A percentile compares a stretch with the other conserved stretches of the same genome.
Conservation (phyloP, 2,797 vertebrate species). For the Clarias laeviceps region DNA sequence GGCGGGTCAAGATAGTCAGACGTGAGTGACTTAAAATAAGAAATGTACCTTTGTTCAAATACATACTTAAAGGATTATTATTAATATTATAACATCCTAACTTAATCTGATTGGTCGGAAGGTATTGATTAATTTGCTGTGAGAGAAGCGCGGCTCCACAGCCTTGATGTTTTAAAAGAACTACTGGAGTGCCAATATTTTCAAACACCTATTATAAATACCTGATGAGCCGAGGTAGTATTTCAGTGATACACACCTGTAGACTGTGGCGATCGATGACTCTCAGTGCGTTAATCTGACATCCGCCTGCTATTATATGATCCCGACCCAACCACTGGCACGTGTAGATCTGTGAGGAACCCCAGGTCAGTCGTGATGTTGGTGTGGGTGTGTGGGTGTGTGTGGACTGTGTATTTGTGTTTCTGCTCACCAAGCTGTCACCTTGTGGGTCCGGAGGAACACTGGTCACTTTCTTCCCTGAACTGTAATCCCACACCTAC, state of each 20-base stretch:
- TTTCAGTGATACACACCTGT: constrained; percentile 49
- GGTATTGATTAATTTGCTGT: not conserved
- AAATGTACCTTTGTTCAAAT: not conserved
- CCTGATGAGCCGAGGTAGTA: not conserved
- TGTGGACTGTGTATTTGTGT: not conserved
- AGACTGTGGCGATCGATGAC: constrained; percentile 60
- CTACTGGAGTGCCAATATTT: not conserved
- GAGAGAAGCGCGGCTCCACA: not conserved
- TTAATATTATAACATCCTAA: not conserved
- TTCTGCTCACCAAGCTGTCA: constrained; percentile 56
- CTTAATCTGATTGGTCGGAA: not conserved
- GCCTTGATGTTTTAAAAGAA: not conserved
- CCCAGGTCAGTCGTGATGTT: not conserved
- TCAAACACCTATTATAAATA: not conserved
- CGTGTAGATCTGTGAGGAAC: constrained; percentile 58
- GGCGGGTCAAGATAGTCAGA: not conserved
- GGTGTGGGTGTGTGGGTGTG: not conserved
- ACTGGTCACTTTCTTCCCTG: constrained; percentile 56
- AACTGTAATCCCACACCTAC: constrained; percentile 67
- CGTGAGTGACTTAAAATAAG: not conserved
- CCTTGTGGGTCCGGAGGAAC: constrained; percentile 59
- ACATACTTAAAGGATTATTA: not conserved
- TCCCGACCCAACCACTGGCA: constrained; percentile 63
- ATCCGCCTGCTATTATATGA: constrained; percentile 63
- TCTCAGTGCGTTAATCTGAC: constrained; percentile 61